These are phyloP conservation scores for Bubo bubo DNA, from an alignment of 2,113 vertebrate genomes.

Conservation along the genomic window DNA sequence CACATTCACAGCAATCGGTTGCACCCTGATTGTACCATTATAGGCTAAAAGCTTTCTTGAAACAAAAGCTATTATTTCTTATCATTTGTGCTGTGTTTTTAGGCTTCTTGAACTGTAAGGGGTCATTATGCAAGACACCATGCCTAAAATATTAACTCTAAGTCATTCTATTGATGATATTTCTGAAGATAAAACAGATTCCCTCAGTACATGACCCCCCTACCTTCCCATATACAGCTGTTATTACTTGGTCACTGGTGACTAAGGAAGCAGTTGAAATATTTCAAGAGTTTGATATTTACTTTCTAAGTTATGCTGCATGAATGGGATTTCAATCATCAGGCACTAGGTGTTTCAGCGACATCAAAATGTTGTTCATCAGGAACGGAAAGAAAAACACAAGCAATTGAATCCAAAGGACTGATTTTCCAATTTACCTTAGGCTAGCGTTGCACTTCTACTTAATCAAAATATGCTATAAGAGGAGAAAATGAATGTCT, in stretches of 20 bases:
- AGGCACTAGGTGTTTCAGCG: neutral
- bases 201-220: neutral
- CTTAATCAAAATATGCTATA: constrained; percentile 55
- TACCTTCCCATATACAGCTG: neutral
- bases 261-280: neutral
- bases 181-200: neutral
- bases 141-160: neutral
- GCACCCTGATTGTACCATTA: neutral
- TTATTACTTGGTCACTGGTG: neutral
- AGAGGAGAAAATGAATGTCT: constrained; percentile 52
- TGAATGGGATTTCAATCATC: neutral
- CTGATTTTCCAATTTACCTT: constrained; percentile 57
- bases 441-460: constrained; percentile 38
- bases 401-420: constrained; percentile 38
- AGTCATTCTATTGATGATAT: neutral
- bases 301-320: neutral
- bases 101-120: neutral
- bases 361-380: neutral
- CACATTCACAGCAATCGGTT: neutral
- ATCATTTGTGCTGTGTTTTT: neutral
- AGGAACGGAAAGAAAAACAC: neutral
- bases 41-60: neutral
- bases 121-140: neutral
- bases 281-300: neutral
- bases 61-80: neutral